Percentiles rank a stretch among this genome's conserved stretches.
Evolutionary conservation across 2,888 invertebrate species (phyloP).

Genomic region (Cinara cedri): DNA sequence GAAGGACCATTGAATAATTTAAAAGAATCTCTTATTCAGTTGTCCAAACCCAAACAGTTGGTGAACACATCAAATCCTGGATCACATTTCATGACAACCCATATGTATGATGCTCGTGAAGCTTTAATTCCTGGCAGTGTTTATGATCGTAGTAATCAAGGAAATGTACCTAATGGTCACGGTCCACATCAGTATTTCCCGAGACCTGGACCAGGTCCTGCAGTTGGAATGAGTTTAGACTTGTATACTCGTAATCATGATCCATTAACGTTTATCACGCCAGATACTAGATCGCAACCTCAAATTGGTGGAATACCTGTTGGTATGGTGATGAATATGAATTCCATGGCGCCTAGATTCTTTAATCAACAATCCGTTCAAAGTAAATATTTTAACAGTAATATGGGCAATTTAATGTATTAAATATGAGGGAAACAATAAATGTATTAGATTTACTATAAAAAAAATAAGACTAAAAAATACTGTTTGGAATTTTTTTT

Average conservation of each 20-base stretch:
- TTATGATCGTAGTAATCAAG: constrained; percentile 75
- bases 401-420: too few species aligned
- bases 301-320: constrained; percentile 72
- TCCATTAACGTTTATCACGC: constrained; percentile 90
- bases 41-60: constrained; percentile 95
- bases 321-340: constrained; percentile 93
- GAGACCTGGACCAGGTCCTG: constrained; percentile 54
- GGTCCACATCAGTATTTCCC: constrained; percentile 57
- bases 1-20: constrained; percentile 97
- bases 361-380: constrained; percentile 68
- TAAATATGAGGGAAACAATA: too few species aligned
- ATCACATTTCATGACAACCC: constrained; percentile 95
- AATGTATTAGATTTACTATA: too few species aligned
- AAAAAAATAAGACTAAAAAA: too few species aligned
- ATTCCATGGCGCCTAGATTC: constrained; percentile 76
- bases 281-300: constrained; percentile 77
- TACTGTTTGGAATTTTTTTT: too few species aligned
- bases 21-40: constrained; percentile 94
- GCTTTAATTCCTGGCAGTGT: constrained; percentile 92
- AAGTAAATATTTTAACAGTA: constrained; percentile 41
- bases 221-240: constrained; percentile 63
- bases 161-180: constrained; percentile 57
- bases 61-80: constrained; percentile 94
- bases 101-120: constrained; percentile 96
- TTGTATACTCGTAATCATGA: constrained; percentile 77